phyloP scores from a whole-genome alignment of 2,797 vertebrate species.

The Aythya fuligula region DNA sequence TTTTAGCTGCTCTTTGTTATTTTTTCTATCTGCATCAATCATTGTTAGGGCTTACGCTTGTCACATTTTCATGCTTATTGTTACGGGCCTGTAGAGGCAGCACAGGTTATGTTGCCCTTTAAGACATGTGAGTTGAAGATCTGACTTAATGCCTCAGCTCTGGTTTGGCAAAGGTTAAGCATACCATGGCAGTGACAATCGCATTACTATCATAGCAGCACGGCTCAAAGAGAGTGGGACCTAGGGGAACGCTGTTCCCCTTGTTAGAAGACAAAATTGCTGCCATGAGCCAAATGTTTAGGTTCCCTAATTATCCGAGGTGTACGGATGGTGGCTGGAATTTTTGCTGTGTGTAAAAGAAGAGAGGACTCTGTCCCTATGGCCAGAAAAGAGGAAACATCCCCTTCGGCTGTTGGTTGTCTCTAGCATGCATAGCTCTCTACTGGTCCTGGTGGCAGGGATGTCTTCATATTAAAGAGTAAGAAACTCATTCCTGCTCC shows the following conservation, averaged over 20 bases:
- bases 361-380: not conserved
- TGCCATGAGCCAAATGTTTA: conserved; percentile 21
- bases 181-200: conserved; percentile 78
- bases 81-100: conserved; percentile 27
- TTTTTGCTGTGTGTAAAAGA: not conserved
- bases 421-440: not conserved
- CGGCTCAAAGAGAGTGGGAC: conserved; percentile 59
- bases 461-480: not conserved
- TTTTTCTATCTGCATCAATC: conserved; percentile 64
- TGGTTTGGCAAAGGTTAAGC: conserved; percentile 77
- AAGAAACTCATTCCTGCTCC: not conserved
- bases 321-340: not conserved
- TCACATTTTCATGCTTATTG: conserved; percentile 62
- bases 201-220: conserved; percentile 71
- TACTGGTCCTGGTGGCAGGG: not conserved
- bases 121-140: conserved; percentile 68
- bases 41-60: conserved; percentile 20
- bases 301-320: not conserved
- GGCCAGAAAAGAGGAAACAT: not conserved
- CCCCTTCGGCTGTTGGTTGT: not conserved
- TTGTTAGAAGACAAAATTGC: conserved; percentile 62
- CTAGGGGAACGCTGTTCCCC: conserved; percentile 17
- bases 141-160: conserved; percentile 72
- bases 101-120: conserved; percentile 73
- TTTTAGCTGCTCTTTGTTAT: conserved; percentile 70